Percentiles rank a stretch among this genome's conserved stretches.
Conservation (phyloP, 2,888 invertebrate genomes). For the Eristalinus sepulchralis region DNA sequence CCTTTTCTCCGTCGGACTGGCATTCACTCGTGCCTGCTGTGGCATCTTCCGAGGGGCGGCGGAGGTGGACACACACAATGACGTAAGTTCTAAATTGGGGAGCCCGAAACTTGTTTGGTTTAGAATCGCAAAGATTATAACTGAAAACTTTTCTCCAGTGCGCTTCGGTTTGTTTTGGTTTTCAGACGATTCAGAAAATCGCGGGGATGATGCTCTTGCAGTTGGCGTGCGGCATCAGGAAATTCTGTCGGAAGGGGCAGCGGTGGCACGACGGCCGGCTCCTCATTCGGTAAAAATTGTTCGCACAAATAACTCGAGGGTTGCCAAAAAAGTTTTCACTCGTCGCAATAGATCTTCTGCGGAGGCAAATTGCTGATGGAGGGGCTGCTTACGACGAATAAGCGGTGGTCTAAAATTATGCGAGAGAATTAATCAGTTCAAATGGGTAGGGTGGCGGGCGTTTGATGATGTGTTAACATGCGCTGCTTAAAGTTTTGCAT, state of each 20-base stretch:
- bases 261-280: not conserved
- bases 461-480: not conserved
- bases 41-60: conserved; percentile 27
- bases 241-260: not conserved
- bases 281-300: not conserved
- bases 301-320: not conserved
- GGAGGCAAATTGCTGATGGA: not conserved
- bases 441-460: not conserved
- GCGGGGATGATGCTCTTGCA: not conserved
- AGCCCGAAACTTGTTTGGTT: conserved; percentile 56
- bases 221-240: not conserved
- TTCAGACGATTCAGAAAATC: not conserved
- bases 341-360: not conserved
- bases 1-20: conserved; percentile 46
- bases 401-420: not conserved
- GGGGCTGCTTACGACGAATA: not conserved
- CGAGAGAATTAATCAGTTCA: not conserved
- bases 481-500: not conserved
- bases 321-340: not conserved
- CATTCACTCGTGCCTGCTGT: conserved; percentile 46
- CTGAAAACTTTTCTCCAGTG: not conserved
- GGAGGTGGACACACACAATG: conserved; percentile 27
- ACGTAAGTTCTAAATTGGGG: conserved; percentile 64
- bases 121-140: conserved; percentile 9
- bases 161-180: not conserved